Conservation (phyloP, 2,888 invertebrate species). For the Saturnia japonica region DNA sequence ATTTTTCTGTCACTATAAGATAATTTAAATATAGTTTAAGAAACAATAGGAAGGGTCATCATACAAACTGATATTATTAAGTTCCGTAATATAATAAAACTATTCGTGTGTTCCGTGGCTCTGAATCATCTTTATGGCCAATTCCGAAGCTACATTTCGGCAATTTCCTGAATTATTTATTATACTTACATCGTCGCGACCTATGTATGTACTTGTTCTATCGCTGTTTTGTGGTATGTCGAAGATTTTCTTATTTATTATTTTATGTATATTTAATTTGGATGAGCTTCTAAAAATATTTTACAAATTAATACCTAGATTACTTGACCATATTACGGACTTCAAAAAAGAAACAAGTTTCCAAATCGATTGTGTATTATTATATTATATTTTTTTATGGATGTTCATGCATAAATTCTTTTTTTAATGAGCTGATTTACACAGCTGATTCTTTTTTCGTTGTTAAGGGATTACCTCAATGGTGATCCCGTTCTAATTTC, state of each 20-base stretch:
- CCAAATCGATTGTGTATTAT: too few species aligned
- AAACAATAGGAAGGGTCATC: background rate
- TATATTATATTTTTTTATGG: too few species aligned
- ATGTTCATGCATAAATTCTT: too few species aligned
- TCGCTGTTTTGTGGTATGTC: slow-evolving; percentile 13
- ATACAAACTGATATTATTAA: slow-evolving; percentile 5
- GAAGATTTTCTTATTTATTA: background rate
- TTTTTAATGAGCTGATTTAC: too few species aligned
- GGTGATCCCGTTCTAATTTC: too few species aligned
- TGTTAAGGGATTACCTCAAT: too few species aligned
- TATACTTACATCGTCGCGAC: slow-evolving; percentile 28
- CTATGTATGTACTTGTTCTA: background rate
- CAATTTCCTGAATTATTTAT: slow-evolving; percentile 65
- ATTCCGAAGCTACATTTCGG: slow-evolving; percentile 71
- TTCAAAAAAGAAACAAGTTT: too few species aligned
- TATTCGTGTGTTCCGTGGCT: slow-evolving; percentile 59
- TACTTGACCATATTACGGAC: too few species aligned
- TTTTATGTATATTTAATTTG: background rate
- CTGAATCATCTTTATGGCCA: slow-evolving; percentile 76
- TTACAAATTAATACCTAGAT: too few species aligned
- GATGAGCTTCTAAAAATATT: background rate
- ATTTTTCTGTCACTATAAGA: background rate
- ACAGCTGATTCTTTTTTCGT: too few species aligned
- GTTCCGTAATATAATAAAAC: slow-evolving; percentile 58
- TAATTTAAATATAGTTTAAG: slow-evolving; percentile 2